Conservation (phyloP, 2,888 invertebrate genomes). For the Mesorhabditis spiculigera region DNA sequence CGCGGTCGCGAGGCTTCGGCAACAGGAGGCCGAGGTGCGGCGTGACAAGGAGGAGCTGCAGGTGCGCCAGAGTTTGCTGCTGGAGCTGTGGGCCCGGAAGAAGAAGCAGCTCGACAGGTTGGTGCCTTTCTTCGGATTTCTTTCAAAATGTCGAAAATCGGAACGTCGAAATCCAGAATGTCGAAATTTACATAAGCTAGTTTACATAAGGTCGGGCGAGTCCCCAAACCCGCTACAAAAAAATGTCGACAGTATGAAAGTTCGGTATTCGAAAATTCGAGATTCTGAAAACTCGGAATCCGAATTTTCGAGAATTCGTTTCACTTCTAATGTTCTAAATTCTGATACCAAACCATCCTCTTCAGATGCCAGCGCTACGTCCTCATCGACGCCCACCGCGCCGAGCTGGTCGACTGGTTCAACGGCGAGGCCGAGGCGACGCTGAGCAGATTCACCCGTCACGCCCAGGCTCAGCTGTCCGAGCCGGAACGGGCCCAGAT, state of each 20-base stretch:
- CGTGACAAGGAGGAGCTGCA: constrained; percentile 86
- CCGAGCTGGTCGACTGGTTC: constrained; percentile 28
- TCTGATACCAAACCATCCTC: background rate
- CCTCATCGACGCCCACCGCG: constrained; percentile 21
- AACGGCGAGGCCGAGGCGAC: constrained; percentile 26
- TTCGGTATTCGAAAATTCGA: too few relatives aligned
- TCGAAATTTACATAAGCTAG: too few relatives aligned
- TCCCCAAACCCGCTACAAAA: too few relatives aligned
- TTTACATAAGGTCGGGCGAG: too few relatives aligned
- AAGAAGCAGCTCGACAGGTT: constrained; percentile 94
- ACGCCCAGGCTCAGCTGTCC: constrained; percentile 5
- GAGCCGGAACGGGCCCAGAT: constrained; percentile 13
- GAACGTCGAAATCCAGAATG: constrained; percentile 7
- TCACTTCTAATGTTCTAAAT: too few relatives aligned
- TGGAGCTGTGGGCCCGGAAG: constrained; percentile 88
- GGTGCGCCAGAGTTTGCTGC: constrained; percentile 87
- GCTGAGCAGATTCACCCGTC: constrained; percentile 11
- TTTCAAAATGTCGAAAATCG: background rate
- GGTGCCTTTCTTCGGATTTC: constrained; percentile 63
- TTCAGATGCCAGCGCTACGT: constrained; percentile 32
- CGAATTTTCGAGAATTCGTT: too few relatives aligned
- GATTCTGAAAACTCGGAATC: too few relatives aligned
- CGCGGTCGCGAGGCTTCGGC: constrained; percentile 8
- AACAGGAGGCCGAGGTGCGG: constrained; percentile 38
- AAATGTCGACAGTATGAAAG: too few relatives aligned